These are phyloP conservation scores for Probosciger aterrimus DNA, from an alignment of 2,113 vertebrate genomes.

Conservation along the genomic window DNA sequence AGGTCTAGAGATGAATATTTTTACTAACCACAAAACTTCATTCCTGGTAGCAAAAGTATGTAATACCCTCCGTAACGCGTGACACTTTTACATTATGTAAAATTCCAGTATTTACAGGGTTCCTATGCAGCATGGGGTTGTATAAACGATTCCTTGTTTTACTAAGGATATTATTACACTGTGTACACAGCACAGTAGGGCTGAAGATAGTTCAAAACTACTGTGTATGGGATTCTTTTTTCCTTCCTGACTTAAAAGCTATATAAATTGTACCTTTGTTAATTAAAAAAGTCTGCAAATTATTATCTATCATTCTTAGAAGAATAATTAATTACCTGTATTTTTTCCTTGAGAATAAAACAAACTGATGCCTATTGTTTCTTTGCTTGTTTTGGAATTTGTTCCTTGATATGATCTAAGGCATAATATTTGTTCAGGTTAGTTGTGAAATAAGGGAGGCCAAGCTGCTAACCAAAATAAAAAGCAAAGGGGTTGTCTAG, in stretches of 20 bases:
- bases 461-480: conserved; percentile 60
- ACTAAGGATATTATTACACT: conserved; percentile 44
- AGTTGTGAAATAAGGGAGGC: not conserved
- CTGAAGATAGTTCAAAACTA: conserved; percentile 17
- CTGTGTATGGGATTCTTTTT: not conserved
- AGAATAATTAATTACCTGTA: not conserved
- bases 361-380: conserved; percentile 1
- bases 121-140: conserved; percentile 18
- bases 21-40: not conserved
- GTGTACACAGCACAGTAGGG: not conserved
- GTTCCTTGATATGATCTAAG: conserved; percentile 11
- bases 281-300: not conserved
- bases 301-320: not conserved
- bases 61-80: not conserved
- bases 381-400: conserved; percentile 55
- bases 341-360: not conserved
- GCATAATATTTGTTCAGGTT: conserved; percentile 58
- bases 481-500: not conserved
- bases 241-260: not conserved
- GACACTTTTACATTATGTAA: not conserved
- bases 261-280: not conserved
- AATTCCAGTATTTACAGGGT: conserved; percentile 40
- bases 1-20: not conserved
- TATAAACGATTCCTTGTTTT: conserved; percentile 39
- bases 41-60: conserved; percentile 9